Base-by-base conservation (phyloP, 2,888 invertebrate species). In the Alcis repandata region DNA sequence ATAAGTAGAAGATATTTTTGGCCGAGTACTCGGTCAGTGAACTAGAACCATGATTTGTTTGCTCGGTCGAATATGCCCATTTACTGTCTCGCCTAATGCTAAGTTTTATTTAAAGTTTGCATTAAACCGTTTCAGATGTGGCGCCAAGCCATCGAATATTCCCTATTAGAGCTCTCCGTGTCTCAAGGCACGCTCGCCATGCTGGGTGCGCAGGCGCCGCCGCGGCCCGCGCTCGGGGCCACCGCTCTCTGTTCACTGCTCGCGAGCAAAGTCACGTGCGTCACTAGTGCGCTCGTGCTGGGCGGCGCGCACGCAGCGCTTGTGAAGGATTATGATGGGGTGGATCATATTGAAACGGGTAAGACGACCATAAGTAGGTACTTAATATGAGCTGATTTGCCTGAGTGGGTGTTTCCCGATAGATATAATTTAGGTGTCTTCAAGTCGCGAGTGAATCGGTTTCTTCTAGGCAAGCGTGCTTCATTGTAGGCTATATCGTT, bases 121-220 rank as follows among this genome's bases (percentile, higher is more conserved):
- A 9, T 20, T 32, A 15, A 13, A 19, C 11, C 11, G 19, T 60
- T 36, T 10, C 77, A 93, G 92, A 85, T 94, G 43, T 94, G 93
- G 93, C 86, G 88, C 0, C 86, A 89, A 46, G 93, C 93, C 1
- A 73, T 90, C 20, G 92, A 93, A 70, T 92, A 88, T 67, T 76
- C 89, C 0, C 76, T 93, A 0, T 60, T 94, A 11, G 84, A 93
- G 73, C 86, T 92, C 85, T 78, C 87, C 0, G 77, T 91, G 0
- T 83, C 85, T 0, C 90, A 91, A 69, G 93, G 93, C 0, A 84
- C 90, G 0, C 77, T 91, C 1, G 69, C 88, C 3, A 92, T 92
- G 92, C 79, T 92, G 4, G 92, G 92, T 6, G 77, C 91, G 0
- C 86, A 86, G 68, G 88, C 88, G 38, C 91, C 91, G 0, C 84